Percentiles rank a stretch among this genome's conserved stretches.
Evolutionary conservation across 2,113 vertebrate species (phyloP).

Genomic region (Geococcyx californianus): DNA sequence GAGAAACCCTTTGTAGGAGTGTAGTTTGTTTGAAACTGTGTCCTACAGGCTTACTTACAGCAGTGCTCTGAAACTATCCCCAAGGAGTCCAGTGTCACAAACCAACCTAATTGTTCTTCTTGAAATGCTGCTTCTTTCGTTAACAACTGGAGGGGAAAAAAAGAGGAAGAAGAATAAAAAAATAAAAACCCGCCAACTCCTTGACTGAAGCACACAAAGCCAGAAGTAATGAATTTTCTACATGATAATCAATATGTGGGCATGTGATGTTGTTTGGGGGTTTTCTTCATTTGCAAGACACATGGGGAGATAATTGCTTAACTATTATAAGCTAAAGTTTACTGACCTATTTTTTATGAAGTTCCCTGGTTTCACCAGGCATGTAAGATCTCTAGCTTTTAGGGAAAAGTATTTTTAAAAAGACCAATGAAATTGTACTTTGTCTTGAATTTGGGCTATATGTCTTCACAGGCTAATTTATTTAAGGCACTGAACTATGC

Average conservation of each 20-base stretch:
- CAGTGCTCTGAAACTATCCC: slow-evolving; percentile 54
- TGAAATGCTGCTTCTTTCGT: slow-evolving; percentile 50
- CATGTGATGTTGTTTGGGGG: slow-evolving; percentile 49
- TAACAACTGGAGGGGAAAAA: slow-evolving; percentile 14
- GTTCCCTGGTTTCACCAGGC: slow-evolving; percentile 11
- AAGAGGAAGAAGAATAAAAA: neutral
- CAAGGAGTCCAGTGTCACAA: slow-evolving; percentile 44
- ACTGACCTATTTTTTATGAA: slow-evolving; percentile 47
- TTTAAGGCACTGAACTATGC: neutral
- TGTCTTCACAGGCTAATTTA: neutral
- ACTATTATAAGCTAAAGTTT: slow-evolving; percentile 56
- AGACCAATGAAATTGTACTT: neutral
- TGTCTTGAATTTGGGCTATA: neutral
- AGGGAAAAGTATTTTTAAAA: neutral
- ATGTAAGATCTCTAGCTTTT: slow-evolving; percentile 4
- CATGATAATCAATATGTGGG: slow-evolving; percentile 60
- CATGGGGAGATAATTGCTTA: slow-evolving; percentile 50
- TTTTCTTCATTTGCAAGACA: slow-evolving; percentile 64
- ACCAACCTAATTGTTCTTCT: slow-evolving; percentile 65
- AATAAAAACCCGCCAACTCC: slow-evolving; percentile 26
- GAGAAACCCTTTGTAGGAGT: slow-evolving; percentile 18
- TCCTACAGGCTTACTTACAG: slow-evolving; percentile 64
- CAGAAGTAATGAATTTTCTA: slow-evolving; percentile 56
- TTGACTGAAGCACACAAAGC: slow-evolving; percentile 38
- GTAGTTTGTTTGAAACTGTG: slow-evolving; percentile 66